phyloP scores from a whole-genome alignment of 2,797 vertebrate species.

The Squalus acanthias region DNA sequence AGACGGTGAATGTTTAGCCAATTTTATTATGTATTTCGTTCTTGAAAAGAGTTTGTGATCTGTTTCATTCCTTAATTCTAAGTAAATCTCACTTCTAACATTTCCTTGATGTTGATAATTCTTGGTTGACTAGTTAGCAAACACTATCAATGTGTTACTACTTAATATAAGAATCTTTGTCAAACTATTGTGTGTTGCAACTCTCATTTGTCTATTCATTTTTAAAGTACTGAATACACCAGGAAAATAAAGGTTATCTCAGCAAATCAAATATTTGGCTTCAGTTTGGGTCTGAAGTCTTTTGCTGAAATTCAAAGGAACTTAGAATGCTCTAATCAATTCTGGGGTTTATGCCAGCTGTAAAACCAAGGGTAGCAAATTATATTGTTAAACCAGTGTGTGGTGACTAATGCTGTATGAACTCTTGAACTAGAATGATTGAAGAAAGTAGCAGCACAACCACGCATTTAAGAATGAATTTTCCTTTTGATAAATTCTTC shows the following conservation, averaged over 20 bases:
- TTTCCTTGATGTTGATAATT: background rate
- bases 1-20: background rate
- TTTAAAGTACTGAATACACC: background rate
- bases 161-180: background rate
- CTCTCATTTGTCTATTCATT: background rate
- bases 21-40: background rate
- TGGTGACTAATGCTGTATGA: background rate
- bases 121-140: background rate
- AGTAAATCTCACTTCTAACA: background rate
- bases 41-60: background rate
- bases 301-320: background rate
- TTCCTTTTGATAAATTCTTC: background rate
- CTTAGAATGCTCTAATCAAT: background rate
- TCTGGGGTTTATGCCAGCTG: background rate
- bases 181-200: background rate
- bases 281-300: background rate
- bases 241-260: background rate
- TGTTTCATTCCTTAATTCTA: background rate
- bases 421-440: background rate
- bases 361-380: background rate
- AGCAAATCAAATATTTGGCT: background rate
- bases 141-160: background rate
- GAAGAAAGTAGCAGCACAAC: background rate
- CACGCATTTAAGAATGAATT: background rate
- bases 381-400: background rate